Evolutionary conservation across 1,140 invertebrate species (phyloP).

Genomic region (Notospermus geniculatus): DNA sequence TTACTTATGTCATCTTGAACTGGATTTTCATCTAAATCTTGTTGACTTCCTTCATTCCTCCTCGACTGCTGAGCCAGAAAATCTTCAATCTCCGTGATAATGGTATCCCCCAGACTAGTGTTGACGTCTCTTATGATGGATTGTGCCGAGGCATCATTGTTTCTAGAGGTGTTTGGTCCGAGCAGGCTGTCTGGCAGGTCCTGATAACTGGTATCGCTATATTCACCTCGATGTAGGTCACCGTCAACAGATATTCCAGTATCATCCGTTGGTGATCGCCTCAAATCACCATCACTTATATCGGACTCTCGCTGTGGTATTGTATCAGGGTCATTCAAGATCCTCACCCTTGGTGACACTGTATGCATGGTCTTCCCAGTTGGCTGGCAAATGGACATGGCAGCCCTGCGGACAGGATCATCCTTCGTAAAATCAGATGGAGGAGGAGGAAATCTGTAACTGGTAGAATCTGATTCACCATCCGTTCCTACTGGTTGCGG

Average conservation of each 20-base stretch:
- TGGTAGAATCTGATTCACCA: neutral
- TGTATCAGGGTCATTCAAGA: neutral
- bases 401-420: neutral
- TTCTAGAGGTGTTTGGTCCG: neutral
- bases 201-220: slow-evolving; percentile 1
- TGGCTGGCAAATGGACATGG: neutral
- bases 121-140: neutral
- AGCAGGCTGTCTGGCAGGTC: neutral
- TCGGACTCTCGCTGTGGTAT: neutral
- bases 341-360: neutral
- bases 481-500: neutral
- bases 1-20: neutral
- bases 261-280: too few relatives aligned
- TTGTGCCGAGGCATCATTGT: neutral
- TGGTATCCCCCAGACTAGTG: slow-evolving; percentile 4
- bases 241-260: too few relatives aligned
- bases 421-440: neutral
- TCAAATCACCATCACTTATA: neutral
- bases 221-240: neutral
- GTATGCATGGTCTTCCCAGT: too few relatives aligned
- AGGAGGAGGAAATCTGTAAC: neutral
- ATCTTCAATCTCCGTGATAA: slow-evolving; percentile 3
- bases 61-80: neutral
- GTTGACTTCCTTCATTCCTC: neutral
- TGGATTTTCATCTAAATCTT: neutral